phyloP scores from a whole-genome alignment of 2,797 vertebrate genomes.

The Coregonus suidteri region DNA sequence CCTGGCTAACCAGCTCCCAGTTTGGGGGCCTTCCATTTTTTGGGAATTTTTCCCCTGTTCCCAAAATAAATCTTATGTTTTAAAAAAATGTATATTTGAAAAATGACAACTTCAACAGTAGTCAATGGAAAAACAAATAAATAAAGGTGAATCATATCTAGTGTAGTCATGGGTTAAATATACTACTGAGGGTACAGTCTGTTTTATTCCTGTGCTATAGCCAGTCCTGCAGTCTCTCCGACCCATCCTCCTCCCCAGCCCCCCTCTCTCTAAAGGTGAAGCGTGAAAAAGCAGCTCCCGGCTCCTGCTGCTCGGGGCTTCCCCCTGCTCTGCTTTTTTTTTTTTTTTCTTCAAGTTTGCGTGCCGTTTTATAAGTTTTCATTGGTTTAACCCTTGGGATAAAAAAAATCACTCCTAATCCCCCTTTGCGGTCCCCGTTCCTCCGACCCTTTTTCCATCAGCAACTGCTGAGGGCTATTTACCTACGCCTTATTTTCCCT shows the following conservation, averaged over 20 bases:
- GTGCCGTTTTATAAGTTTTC: slow-evolving; percentile 89
- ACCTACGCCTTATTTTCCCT: slow-evolving; percentile 85
- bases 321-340: slow-evolving; percentile 41
- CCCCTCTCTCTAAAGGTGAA: neutral
- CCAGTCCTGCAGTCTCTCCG: neutral
- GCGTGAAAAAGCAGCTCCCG: neutral
- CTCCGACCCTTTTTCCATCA: slow-evolving; percentile 66
- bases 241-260: neutral
- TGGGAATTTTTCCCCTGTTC: no score
- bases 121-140: neutral
- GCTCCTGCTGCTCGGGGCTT: neutral
- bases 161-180: no score
- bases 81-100: neutral
- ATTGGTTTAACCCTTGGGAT: slow-evolving; percentile 87
- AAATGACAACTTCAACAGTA: no score
- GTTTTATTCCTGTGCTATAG: no score
- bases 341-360: slow-evolving; percentile 77
- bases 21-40: neutral
- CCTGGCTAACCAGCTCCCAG: neutral
- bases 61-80: neutral
- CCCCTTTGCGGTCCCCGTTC: slow-evolving; percentile 72
- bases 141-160: neutral
- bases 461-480: slow-evolving; percentile 83
- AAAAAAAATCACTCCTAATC: slow-evolving; percentile 86
- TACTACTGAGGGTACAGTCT: no score